Base-by-base conservation (phyloP, 2,113 vertebrate species). In the Promerops cafer region DNA sequence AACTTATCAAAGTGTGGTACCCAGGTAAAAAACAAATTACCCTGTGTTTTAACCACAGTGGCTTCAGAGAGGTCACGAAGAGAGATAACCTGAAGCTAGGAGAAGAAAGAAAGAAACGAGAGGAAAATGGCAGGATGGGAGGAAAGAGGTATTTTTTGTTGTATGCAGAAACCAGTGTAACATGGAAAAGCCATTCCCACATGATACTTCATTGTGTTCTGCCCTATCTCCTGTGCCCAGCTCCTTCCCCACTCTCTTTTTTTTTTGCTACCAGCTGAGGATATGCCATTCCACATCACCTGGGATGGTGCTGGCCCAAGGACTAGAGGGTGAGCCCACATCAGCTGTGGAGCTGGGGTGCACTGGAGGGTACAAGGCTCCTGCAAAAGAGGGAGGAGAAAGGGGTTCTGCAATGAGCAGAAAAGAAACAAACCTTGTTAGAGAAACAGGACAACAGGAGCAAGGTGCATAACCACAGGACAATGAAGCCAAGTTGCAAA, bases 331-430 rank as follows among this genome's bases (percentile, higher is more conserved):
- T 44, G 35, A 94, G 39, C 9, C 31, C 40, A 52, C 3, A 2
- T 1, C 20, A 35, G 27, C 31, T 84, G 39, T 13, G 5, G 57
- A 79, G 27, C 28, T 61, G 27, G 27, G 23, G 3, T 31, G 27
- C 33, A 53, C n/a, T 1, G 2, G 47, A 68, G 9, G 8, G 7
- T 27, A 39, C 0, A 1, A 72, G 26, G 16, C 6, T 71, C 28
- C n/a, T 47, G 35, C 8, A 49, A 70, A n/a, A 69, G 14, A 39
- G 12, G 4, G 6, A n/a, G 39, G 24, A 89, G 13, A 92, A 60
- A 56, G 17, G 9, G 8, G 13, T 0, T 92, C 40, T 69, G 37
- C 7, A 79, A 49, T 26, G 23, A 45, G 7, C 9, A 57, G 45
- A 79, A 80, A 26, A 6, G 19, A 52, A 94, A 47, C 7, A 60